A percentile compares a stretch with the other conserved stretches of the same genome.
Conservation (phyloP, 2,888 invertebrate genomes). For the Metallyticus violacea region DNA sequence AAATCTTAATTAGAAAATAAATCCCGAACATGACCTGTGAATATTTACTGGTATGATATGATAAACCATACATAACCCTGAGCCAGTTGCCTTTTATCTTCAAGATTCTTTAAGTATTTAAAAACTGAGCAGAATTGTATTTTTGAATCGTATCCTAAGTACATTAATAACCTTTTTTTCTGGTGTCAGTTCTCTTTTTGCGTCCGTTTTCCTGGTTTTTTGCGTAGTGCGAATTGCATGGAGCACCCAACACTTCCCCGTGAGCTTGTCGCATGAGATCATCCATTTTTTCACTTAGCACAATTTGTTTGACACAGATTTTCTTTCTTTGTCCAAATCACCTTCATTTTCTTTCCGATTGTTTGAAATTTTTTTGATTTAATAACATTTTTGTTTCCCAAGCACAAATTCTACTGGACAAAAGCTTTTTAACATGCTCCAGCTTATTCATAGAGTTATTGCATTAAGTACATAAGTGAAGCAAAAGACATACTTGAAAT, state of each 20-base stretch:
- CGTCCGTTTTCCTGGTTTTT: neutral
- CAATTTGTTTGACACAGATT: neutral
- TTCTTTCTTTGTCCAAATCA: neutral
- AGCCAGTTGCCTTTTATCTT: neutral
- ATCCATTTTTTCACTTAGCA: neutral
- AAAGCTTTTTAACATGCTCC: neutral
- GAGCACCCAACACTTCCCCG: neutral
- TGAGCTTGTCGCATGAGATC: neutral
- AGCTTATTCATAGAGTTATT: neutral
- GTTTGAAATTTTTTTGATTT: neutral
- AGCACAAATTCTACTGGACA: neutral
- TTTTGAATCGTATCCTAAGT: neutral
- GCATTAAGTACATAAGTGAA: neutral
- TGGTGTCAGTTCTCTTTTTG: neutral
- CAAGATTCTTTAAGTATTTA: neutral
- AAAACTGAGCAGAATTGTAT: neutral
- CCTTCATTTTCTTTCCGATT: neutral
- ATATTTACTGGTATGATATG: neutral
- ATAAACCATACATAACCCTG: neutral
- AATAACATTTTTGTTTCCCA: neutral
- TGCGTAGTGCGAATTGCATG: neutral
- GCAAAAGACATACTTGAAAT: neutral
- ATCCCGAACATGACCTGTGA: neutral
- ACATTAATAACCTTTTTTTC: neutral
- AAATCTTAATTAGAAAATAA: neutral